These are phyloP conservation scores for Dynastes hyllus DNA, from an alignment of 2,888 invertebrate species.

Conservation along the genomic window DNA sequence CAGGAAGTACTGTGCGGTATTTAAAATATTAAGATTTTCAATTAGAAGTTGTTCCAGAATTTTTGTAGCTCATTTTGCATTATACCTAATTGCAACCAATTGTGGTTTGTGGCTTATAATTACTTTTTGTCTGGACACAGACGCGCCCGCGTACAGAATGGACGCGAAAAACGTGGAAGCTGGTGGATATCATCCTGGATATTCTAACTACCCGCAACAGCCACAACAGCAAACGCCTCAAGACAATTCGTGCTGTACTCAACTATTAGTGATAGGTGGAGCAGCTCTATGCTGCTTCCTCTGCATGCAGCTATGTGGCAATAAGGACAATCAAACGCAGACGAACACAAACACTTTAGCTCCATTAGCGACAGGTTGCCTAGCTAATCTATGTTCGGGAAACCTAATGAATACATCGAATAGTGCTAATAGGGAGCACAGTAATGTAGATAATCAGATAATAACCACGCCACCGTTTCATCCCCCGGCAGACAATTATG, in stretches of 20 bases:
- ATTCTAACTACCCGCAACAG: constrained; percentile 27
- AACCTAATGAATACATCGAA: constrained; percentile 36
- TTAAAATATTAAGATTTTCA: too few species aligned
- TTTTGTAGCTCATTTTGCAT: too few species aligned
- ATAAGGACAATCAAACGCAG: constrained; percentile 40
- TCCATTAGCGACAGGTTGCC: constrained; percentile 45
- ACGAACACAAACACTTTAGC: constrained; percentile 32
- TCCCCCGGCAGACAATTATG: constrained; percentile 40
- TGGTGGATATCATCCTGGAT: constrained; percentile 45
- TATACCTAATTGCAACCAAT: constrained; percentile 6
- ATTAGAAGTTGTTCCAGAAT: too few species aligned
- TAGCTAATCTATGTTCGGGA: constrained; percentile 46
- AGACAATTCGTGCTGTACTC: constrained; percentile 40
- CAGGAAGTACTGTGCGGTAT: too few species aligned
- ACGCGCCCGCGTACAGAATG: constrained; percentile 59
- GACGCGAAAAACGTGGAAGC: constrained; percentile 57
- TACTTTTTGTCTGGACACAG: constrained; percentile 59
- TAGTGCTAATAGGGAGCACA: constrained; percentile 39
- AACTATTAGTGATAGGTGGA: constrained; percentile 40
- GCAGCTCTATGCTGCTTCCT: constrained; percentile 50
- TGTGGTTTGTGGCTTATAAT: constrained; percentile 55
- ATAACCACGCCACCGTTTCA: constrained; percentile 46
- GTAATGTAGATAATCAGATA: constrained; percentile 49
- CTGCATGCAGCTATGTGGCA: constrained; percentile 48
- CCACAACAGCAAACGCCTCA: constrained; percentile 39